These are phyloP conservation scores for Gobiocypris rarus DNA, from an alignment of 2,113 vertebrate genomes.

Conservation along the genomic window DNA sequence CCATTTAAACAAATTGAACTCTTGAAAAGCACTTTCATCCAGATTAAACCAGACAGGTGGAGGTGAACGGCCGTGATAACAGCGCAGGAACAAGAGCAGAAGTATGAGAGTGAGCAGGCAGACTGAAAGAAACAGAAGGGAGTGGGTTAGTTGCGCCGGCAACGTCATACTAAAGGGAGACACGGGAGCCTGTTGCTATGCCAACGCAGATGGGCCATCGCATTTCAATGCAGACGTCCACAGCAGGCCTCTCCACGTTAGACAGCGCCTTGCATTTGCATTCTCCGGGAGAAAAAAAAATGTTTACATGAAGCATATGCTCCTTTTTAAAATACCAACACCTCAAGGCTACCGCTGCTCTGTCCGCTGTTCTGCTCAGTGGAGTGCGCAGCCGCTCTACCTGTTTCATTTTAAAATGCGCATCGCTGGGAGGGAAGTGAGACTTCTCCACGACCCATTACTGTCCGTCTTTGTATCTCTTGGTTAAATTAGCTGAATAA, in stretches of 20 bases:
- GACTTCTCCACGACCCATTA: background rate
- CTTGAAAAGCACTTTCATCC: slow-evolving; percentile 34
- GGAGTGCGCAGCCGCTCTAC: background rate
- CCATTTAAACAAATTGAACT: slow-evolving; percentile 31
- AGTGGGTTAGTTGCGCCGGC: slow-evolving; percentile 42
- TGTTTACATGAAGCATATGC: slow-evolving; percentile 41
- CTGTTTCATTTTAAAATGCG: slow-evolving; percentile 28
- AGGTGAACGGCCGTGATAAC: slow-evolving; percentile 37
- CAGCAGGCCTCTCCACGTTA: slow-evolving; percentile 56
- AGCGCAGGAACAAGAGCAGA: background rate
- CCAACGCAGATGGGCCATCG: slow-evolving; percentile 60
- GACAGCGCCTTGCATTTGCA: slow-evolving; percentile 43
- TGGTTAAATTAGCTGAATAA: slow-evolving; percentile 45
- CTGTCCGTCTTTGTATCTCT: slow-evolving; percentile 5
- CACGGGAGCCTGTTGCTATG: slow-evolving; percentile 67
- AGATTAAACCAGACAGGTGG: slow-evolving; percentile 13
- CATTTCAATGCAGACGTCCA: slow-evolving; percentile 58
- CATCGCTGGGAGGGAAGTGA: background rate
- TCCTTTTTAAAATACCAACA: slow-evolving; percentile 37
- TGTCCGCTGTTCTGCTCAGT: background rate
- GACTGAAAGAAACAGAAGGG: background rate
- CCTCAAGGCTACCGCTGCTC: slow-evolving; percentile 17
- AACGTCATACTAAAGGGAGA: slow-evolving; percentile 59
- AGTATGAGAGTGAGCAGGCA: slow-evolving; percentile 8
- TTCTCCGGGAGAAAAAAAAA: slow-evolving; percentile 31